phyloP scores from a whole-genome alignment of 2,797 vertebrate species.

The Macroramphosus scolopax region DNA sequence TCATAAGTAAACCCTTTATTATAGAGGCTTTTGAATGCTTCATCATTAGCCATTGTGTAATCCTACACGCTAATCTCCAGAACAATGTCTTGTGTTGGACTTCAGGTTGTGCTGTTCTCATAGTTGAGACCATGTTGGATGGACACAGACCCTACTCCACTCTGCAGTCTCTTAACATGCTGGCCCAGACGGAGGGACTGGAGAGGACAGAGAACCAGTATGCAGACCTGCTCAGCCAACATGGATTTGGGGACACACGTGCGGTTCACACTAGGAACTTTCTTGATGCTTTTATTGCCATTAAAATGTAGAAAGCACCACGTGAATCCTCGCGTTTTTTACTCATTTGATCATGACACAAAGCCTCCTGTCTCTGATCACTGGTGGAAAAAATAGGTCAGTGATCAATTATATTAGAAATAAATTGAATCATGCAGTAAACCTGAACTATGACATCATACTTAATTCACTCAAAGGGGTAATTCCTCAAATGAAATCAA shows the following conservation, averaged over 20 bases:
- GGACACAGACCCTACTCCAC: slow-evolving; percentile 42
- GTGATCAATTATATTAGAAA: too few relatives aligned
- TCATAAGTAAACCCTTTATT: too few relatives aligned
- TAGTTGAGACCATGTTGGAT: slow-evolving; percentile 72
- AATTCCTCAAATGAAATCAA: too few relatives aligned
- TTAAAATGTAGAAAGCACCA: slow-evolving; percentile 46
- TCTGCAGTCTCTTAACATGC: slow-evolving; percentile 72
- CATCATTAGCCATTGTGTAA: not conserved
- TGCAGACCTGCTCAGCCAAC: slow-evolving; percentile 56
- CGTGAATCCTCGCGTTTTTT: not conserved
- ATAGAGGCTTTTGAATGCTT: not conserved
- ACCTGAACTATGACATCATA: too few relatives aligned
- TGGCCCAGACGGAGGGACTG: slow-evolving; percentile 61
- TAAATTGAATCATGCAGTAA: too few relatives aligned
- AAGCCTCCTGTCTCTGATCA: too few relatives aligned
- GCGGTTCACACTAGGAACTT: slow-evolving; percentile 54
- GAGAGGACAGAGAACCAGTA: slow-evolving; percentile 67
- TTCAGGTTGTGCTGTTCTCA: slow-evolving; percentile 69
- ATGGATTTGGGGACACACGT: slow-evolving; percentile 49
- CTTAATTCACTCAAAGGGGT: too few relatives aligned
- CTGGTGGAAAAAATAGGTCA: not conserved
- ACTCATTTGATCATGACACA: slow-evolving; percentile 2
- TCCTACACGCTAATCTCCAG: not conserved
- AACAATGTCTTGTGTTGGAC: slow-evolving; percentile 23
- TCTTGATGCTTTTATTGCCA: slow-evolving; percentile 50